Conservation (phyloP, 2,113 vertebrate species). For the Anoura caudifer region DNA sequence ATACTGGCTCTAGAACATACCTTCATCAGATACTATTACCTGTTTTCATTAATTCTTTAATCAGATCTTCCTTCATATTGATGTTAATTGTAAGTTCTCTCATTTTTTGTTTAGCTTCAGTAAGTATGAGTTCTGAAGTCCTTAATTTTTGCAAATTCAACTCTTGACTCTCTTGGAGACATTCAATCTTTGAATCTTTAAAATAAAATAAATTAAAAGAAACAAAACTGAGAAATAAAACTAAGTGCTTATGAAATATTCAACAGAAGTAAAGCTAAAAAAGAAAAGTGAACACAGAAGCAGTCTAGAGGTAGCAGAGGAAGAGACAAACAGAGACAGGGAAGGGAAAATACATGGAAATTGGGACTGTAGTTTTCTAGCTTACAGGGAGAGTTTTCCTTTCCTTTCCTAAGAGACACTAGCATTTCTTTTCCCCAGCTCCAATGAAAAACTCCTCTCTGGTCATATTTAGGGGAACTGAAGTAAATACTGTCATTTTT, state of each 20-base stretch:
- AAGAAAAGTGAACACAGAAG: conserved; percentile 13
- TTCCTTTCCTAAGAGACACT: not conserved
- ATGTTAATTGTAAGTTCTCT: conserved; percentile 89
- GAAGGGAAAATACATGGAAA: not conserved
- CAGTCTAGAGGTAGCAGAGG: not conserved
- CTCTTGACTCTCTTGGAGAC: conserved; percentile 76
- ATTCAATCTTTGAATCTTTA: conserved; percentile 80
- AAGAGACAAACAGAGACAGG: not conserved
- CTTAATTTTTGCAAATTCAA: conserved; percentile 81
- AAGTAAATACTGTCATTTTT: not conserved
- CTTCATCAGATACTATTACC: conserved; percentile 76
- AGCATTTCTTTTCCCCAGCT: not conserved
- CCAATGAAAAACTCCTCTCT: not conserved
- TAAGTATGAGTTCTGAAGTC: conserved; percentile 80
- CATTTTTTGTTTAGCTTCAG: conserved; percentile 83
- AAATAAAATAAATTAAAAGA: conserved; percentile 70
- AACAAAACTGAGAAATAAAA: conserved; percentile 45
- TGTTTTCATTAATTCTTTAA: conserved; percentile 90
- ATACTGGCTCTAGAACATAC: not conserved
- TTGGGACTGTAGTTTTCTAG: not conserved
- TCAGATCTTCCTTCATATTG: conserved; percentile 90
- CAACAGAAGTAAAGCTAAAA: conserved; percentile 11
- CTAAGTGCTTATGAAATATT: not conserved
- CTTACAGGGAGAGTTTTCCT: not conserved
- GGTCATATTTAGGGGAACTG: not conserved